Percentiles rank a stretch among this genome's conserved stretches.
phyloP scores from a whole-genome alignment of 2,797 vertebrate species.

The Linurgus olivaceus region DNA sequence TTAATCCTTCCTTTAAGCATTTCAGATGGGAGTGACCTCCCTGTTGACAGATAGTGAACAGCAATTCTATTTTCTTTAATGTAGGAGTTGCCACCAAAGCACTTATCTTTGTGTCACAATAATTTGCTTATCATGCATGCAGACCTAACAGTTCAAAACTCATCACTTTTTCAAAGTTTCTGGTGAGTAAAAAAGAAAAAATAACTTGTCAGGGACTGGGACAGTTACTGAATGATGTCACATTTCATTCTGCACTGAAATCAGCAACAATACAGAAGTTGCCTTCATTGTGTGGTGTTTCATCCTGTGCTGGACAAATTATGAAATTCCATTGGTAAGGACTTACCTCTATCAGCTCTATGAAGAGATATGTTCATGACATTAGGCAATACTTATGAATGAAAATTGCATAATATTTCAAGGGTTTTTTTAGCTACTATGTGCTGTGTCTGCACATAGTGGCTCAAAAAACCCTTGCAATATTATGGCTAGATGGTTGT shows the following conservation, averaged over 20 bases:
- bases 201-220: not conserved
- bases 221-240: not conserved
- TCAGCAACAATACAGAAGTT: not conserved
- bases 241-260: not conserved
- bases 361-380: not conserved
- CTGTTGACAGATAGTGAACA: not conserved
- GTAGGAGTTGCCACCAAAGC: not conserved
- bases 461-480: not conserved
- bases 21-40: not conserved
- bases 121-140: not conserved
- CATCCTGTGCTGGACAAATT: not conserved
- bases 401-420: not conserved
- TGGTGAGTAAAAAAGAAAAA: not conserved
- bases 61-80: not conserved
- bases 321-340: not conserved
- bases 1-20: not conserved
- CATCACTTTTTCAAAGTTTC: not conserved
- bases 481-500: not conserved
- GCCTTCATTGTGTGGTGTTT: rapidly evolving
- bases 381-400: not conserved
- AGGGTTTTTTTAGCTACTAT: too few relatives aligned
- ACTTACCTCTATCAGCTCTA: not conserved
- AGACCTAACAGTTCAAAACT: not conserved
- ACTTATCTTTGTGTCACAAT: not conserved
- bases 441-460: not conserved